Conservation (phyloP, 2,888 invertebrate genomes). For the Drosophila kambysellisi region DNA sequence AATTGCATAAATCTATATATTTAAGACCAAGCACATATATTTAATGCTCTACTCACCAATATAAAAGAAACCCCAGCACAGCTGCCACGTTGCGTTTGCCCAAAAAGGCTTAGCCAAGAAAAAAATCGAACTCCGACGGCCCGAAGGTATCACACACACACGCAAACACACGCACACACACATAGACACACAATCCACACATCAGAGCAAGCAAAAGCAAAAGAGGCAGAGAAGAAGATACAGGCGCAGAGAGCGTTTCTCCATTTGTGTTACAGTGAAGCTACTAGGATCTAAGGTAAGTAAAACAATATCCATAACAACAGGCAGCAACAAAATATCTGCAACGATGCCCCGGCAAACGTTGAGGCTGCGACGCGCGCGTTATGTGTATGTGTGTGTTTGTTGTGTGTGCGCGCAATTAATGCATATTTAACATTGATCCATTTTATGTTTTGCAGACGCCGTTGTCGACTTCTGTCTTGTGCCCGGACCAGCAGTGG, state of each 20-base stretch:
- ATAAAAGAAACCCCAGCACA: constrained; percentile 48
- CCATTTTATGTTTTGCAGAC: constrained; percentile 49
- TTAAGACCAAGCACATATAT: constrained; percentile 48
- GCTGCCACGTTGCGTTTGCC: constrained; percentile 57
- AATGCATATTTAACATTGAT: constrained; percentile 52
- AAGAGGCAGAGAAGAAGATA: constrained; percentile 34
- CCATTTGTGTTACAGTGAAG: constrained; percentile 27
- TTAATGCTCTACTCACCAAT: constrained; percentile 48
- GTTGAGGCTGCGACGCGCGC: constrained; percentile 39
- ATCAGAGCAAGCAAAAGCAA: constrained; percentile 54
- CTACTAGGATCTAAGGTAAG: constrained; percentile 63
- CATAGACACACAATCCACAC: constrained; percentile 37
- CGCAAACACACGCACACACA: constrained; percentile 20
- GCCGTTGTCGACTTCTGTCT: constrained; percentile 54
- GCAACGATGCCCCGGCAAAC: constrained; percentile 22
- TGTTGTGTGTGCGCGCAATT: constrained; percentile 30
- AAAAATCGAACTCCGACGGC: constrained; percentile 70
- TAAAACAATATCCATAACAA: constrained; percentile 38
- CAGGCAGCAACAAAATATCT: constrained; percentile 4
- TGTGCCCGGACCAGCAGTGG: constrained; percentile 48
- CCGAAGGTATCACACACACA: constrained; percentile 52
- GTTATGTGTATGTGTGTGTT: constrained; percentile 16
- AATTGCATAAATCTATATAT: constrained; percentile 64
- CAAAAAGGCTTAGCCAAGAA: constrained; percentile 52
- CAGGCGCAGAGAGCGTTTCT: constrained; percentile 48